Evolutionary conservation across 2,888 invertebrate species (phyloP).

Genomic region (Rhabditoides inermis): DNA sequence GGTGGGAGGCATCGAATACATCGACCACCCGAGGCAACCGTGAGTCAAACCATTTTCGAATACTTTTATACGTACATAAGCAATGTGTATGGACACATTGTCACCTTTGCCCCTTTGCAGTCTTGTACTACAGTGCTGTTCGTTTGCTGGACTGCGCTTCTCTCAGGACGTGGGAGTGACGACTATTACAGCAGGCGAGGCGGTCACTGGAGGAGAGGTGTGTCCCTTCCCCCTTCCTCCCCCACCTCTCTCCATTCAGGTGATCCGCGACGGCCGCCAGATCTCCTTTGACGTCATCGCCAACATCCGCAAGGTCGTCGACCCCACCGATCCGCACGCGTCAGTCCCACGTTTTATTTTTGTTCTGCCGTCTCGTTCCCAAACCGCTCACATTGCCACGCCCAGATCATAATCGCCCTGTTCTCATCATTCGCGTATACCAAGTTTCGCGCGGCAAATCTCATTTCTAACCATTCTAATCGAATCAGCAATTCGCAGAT

Average conservation of each 20-base stretch:
- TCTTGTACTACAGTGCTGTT: constrained; percentile 46
- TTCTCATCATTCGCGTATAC: no score
- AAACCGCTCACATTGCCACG: no score
- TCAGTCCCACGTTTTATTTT: background rate
- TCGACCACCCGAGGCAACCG: constrained; percentile 48
- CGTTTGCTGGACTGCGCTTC: constrained; percentile 47
- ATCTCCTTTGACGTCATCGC: constrained; percentile 51
- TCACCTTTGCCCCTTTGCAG: constrained; percentile 16
- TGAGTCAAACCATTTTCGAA: constrained; percentile 12
- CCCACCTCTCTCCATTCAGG: constrained; percentile 2
- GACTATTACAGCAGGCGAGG: constrained; percentile 44
- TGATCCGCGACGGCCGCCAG: constrained; percentile 46
- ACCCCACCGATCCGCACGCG: constrained; percentile 21
- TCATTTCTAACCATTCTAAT: no score
- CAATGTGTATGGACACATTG: background rate
- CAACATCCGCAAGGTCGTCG: constrained; percentile 44
- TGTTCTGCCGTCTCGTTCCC: background rate
- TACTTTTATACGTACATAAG: background rate
- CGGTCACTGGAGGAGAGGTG: constrained; percentile 49
- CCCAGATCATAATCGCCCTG: no score
- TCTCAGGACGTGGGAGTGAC: constrained; percentile 51
- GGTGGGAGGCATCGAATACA: constrained; percentile 50
- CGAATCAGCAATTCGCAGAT: no score
- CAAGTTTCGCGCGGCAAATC: no score
- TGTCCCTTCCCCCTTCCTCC: background rate